These are phyloP conservation scores for Trissoscelio sp. DNA, from an alignment of 2,888 invertebrate species.

Conservation along the genomic window DNA sequence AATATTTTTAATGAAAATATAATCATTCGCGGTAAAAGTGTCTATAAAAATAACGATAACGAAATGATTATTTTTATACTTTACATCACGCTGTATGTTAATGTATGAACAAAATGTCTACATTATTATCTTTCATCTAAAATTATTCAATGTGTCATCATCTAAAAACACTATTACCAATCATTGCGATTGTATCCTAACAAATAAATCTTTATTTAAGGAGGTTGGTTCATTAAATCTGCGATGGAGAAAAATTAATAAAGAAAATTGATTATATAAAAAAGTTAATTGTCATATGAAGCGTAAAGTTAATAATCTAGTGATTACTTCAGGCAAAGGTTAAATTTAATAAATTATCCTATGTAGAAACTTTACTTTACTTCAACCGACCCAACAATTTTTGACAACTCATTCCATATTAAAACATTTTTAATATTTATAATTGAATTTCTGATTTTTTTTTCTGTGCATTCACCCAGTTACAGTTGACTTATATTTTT, in stretches of 20 bases:
- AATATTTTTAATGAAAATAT: background rate
- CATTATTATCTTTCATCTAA: conserved; percentile 42
- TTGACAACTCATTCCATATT: background rate
- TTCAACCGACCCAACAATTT: no score
- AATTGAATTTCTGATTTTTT: background rate
- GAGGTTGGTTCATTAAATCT: no score
- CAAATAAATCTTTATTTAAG: conserved; percentile 30
- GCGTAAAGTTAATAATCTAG: no score
- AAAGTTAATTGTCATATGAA: no score
- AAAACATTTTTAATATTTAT: background rate
- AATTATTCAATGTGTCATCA: conserved; percentile 46
- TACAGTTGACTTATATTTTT: background rate
- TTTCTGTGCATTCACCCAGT: background rate
- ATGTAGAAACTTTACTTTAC: no score
- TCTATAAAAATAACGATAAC: conserved; percentile 7
- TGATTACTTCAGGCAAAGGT: no score
- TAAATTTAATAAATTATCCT: no score
- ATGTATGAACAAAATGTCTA: conserved; percentile 32
- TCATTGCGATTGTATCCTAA: conserved; percentile 29
- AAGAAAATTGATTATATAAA: no score
- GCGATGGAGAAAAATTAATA: no score
- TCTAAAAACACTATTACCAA: conserved; percentile 27
- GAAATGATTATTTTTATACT: conserved; percentile 22
- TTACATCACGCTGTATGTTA: conserved; percentile 32
- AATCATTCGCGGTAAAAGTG: no score